Conservation (phyloP, 2,113 vertebrate genomes). For the Anoura caudifer region DNA sequence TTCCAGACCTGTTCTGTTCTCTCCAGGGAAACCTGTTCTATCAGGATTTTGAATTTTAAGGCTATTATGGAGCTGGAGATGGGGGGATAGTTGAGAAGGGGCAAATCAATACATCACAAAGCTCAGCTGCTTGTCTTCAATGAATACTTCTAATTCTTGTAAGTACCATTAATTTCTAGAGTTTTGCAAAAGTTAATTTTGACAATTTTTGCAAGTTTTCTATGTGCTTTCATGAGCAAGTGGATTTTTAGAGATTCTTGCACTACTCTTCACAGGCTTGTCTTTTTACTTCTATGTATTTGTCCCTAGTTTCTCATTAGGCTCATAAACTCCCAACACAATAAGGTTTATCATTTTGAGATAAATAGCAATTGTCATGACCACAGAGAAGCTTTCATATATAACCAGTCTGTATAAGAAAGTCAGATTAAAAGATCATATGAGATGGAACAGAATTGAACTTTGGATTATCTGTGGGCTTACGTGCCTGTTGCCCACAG, state of each 20-base stretch:
- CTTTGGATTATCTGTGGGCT: neutral
- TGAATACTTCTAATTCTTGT: neutral
- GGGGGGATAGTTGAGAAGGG: neutral
- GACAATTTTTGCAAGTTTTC: neutral
- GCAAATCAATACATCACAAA: neutral
- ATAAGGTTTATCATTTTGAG: neutral
- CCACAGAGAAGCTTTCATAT: neutral
- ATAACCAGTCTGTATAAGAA: neutral
- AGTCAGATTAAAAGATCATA: neutral
- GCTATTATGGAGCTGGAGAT: neutral
- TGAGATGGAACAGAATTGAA: neutral
- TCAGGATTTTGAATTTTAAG: neutral
- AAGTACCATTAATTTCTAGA: neutral
- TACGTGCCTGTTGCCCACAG: neutral
- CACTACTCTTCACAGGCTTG: neutral
- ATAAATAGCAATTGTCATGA: neutral
- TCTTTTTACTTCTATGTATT: neutral
- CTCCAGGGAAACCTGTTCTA: neutral
- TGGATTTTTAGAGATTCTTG: neutral
- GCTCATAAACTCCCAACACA: neutral
- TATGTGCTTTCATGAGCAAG: neutral
- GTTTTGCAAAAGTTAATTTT: neutral
- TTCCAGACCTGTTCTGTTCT: neutral
- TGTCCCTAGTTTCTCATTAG: neutral
- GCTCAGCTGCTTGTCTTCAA: neutral